A percentile compares a stretch with the other conserved stretches of the same genome.
These are phyloP conservation scores for Portevinia maculata DNA, from an alignment of 2,888 invertebrate genomes.

Conservation along the genomic window DNA sequence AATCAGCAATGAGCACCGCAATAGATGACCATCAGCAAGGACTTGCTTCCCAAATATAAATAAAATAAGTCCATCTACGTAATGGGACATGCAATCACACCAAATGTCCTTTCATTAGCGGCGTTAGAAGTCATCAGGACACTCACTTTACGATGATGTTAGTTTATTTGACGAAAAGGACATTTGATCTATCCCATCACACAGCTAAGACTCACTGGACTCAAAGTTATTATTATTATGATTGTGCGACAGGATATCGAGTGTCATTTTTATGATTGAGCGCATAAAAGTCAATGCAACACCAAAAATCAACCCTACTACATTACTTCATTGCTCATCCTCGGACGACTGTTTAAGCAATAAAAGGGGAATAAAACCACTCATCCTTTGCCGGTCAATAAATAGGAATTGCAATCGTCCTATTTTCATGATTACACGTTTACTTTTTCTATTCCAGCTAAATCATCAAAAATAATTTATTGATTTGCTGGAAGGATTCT, in stretches of 20 bases:
- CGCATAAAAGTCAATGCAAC: slow-evolving; percentile 13
- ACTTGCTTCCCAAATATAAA: slow-evolving; percentile 12
- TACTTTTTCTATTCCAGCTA: slow-evolving; percentile 44
- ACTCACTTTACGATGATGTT: slow-evolving; percentile 35
- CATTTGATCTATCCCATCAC: slow-evolving; percentile 28
- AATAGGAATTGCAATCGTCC: slow-evolving; percentile 58
- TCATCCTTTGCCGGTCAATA: slow-evolving; percentile 30
- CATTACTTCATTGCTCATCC: background rate
- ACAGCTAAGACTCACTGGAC: slow-evolving; percentile 12
- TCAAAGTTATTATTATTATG: slow-evolving; percentile 70
- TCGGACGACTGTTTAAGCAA: slow-evolving; percentile 29
- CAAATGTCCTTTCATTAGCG: slow-evolving; percentile 62
- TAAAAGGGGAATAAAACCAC: slow-evolving; percentile 58
- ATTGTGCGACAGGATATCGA: slow-evolving; percentile 55
- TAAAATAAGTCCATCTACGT: slow-evolving; percentile 23
- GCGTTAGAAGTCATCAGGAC: slow-evolving; percentile 28
- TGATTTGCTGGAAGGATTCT: slow-evolving; percentile 41
- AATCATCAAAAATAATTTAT: slow-evolving; percentile 70
- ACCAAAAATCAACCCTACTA: too few relatives aligned
- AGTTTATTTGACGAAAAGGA: slow-evolving; percentile 44
- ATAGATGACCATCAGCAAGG: background rate
- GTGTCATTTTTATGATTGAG: slow-evolving; percentile 52
- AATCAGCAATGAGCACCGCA: slow-evolving; percentile 26
- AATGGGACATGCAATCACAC: slow-evolving; percentile 66
- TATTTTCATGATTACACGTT: slow-evolving; percentile 35